Evolutionary conservation across 2,888 invertebrate genomes (phyloP), one percentile per base, ranked within the genome.

Genomic region (Idaea dimidiata): DNA sequence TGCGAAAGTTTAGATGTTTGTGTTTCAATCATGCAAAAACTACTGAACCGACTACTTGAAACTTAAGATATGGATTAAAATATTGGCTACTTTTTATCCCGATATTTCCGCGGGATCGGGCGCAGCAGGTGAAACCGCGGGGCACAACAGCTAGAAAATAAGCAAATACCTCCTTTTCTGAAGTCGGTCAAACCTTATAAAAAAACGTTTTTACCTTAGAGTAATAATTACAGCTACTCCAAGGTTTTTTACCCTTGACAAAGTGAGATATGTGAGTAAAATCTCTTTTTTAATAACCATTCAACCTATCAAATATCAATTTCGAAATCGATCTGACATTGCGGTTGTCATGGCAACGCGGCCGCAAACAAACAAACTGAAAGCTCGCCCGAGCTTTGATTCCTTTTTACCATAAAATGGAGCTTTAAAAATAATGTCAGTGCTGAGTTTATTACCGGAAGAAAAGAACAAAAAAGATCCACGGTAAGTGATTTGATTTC

Each of bases 381-480:
- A 69, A 60, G 69, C 66, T 68, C 66, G 76, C 78, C 69, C 62
- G 66, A 59, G 66, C 74, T 75, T 24, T 69, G 69, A 59, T 75
- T 66, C 77, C 75, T 43, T 83, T 78, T 68, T 80, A 68, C 70
- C 67, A 72, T 6, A 81, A 78, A 79, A 90, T 90, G 88, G 76
- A 73, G 73, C 66, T 74, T 66, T 71, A 73, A 64, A 69, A 73
- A 88, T 69, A 62, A 92, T 93, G 91, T 93, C 94, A 79, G 86
- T 90, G 70, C 70, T 93, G 75, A 93, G 93, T 82, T 81, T 93
- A 62, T 81, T 91, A 61, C 91, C 93, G 16, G 93, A 93, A 79
- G 93, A 93, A 70, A 91, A 84, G 77, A 81, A 24, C 24, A 24
- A 79, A 59, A 91, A 87, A 76, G 88, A 89, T 17, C 70, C 73